Percentiles rank a stretch among this genome's conserved stretches.
Evolutionary conservation across 2,113 vertebrate species (phyloP).

Genomic region (Cololabis saira): DNA sequence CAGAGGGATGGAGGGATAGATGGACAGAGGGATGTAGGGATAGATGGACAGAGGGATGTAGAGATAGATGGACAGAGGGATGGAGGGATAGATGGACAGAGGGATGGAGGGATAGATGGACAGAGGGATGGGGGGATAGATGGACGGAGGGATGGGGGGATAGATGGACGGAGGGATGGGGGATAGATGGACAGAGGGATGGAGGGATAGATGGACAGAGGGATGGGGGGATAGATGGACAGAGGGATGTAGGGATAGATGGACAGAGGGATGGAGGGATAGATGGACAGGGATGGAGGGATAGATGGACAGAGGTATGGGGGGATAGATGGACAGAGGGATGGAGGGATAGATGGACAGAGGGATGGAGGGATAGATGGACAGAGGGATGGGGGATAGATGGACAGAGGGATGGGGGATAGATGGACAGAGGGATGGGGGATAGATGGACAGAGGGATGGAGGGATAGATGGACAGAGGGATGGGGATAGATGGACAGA

Average conservation of each 20-base stretch:
- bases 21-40: background rate
- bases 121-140: background rate
- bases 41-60: background rate
- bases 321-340: too few relatives aligned
- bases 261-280: background rate
- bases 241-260: background rate
- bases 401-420: too few relatives aligned
- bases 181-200: too few relatives aligned
- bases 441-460: too few relatives aligned
- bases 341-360: too few relatives aligned
- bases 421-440: too few relatives aligned
- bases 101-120: background rate
- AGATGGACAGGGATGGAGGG: background rate
- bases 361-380: too few relatives aligned
- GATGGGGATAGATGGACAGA: too few relatives aligned
- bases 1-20: background rate
- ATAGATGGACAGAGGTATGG: background rate
- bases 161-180: too few relatives aligned
- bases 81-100: conserved; percentile 1
- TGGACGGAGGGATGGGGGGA: background rate
- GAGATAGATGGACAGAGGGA: background rate
- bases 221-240: background rate
- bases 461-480: too few relatives aligned
- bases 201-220: too few relatives aligned
- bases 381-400: too few relatives aligned